A percentile compares a stretch with the other conserved stretches of the same genome.
Conservation (phyloP, 2,113 vertebrate species). For the Glareola pratincola region DNA sequence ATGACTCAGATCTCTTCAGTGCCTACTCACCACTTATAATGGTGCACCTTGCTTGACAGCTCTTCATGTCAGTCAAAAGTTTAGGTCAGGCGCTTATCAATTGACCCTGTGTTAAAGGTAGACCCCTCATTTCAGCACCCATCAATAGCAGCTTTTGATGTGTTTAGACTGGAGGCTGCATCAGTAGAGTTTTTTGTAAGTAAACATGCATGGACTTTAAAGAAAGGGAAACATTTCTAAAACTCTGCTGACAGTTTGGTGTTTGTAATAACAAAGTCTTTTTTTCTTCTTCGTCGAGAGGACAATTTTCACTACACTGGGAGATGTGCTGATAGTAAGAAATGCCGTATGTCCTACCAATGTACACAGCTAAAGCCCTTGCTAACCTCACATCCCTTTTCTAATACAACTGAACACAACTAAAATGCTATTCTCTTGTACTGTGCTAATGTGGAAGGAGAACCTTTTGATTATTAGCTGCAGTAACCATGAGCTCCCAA, state of each 20-base stretch:
- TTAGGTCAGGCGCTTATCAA: conserved; percentile 79
- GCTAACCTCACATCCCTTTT: conserved; percentile 25
- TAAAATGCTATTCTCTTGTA: conserved; percentile 54
- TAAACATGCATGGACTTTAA: conserved; percentile 23
- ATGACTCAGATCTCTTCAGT: background rate
- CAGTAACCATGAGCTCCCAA: conserved; percentile 51
- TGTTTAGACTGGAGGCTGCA: conserved; percentile 47
- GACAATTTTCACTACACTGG: background rate
- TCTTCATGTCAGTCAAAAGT: conserved; percentile 75
- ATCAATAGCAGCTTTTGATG: conserved; percentile 76
- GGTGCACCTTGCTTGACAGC: conserved; percentile 67
- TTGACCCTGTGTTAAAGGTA: conserved; percentile 78
- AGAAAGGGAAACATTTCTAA: conserved; percentile 1
- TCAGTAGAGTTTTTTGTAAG: conserved; percentile 35
- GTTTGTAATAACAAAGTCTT: background rate
- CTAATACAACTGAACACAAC: conserved; percentile 37
- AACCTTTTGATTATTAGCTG: conserved; percentile 64
- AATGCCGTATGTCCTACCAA: background rate
- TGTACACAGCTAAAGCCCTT: conserved; percentile 13
- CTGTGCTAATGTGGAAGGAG: conserved; percentile 54
- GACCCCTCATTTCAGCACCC: conserved; percentile 73
- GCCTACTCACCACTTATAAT: conserved; percentile 25
- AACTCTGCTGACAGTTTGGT: background rate
- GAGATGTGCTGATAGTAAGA: background rate
- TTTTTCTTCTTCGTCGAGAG: background rate